A percentile compares a stretch with the other conserved stretches of the same genome.
Conservation (phyloP, 1,140 invertebrate genomes). For the Gryllus bimaculatus region DNA sequence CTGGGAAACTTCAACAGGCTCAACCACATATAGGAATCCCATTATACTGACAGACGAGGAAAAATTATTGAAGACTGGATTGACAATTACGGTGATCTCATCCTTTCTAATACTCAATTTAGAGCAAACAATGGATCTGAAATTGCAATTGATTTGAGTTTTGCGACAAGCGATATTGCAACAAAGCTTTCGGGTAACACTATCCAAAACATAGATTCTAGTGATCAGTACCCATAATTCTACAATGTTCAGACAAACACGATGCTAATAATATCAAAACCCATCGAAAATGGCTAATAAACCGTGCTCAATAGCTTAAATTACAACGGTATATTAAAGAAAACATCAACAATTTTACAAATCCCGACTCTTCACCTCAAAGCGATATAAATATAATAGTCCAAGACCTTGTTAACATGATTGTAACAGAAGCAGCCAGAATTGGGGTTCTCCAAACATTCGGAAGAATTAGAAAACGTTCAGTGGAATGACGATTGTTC, state of each 20-base stretch:
- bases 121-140: not conserved
- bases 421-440: not conserved
- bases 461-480: not conserved
- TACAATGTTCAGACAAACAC: not conserved
- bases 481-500: not conserved
- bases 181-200: not conserved
- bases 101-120: conserved; percentile 19
- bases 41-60: conserved; percentile 26
- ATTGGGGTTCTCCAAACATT: not conserved
- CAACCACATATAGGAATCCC: conserved; percentile 29
- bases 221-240: not conserved
- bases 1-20: conserved; percentile 31
- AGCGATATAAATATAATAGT: not conserved
- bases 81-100: not conserved
- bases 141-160: not conserved
- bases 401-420: not conserved
- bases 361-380: not conserved
- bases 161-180: not conserved
- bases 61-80: not conserved
- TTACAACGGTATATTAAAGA: not conserved
- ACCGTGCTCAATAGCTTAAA: not conserved
- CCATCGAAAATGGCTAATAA: not conserved
- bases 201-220: not conserved
- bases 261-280: not conserved
- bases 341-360: not conserved